phyloP scores from a whole-genome alignment of 30 jellyfish, hydroid and myxozoan genomes.

The Pelagia noctiluca region DNA sequence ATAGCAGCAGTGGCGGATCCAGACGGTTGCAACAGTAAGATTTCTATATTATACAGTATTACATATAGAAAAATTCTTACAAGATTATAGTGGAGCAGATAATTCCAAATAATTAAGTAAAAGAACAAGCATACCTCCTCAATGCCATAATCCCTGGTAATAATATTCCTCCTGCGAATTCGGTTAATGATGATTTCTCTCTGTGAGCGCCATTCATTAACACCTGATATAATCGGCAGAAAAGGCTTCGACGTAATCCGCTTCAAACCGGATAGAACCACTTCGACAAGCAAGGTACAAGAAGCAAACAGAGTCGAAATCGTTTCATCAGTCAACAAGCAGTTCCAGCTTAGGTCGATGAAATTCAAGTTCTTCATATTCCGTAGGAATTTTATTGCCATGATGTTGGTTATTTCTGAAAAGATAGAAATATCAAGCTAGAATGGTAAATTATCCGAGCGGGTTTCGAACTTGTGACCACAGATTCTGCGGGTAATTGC shows the following conservation, averaged over 20 bases:
- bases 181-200: conserved; percentile 38
- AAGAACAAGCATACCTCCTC: conserved; percentile 49
- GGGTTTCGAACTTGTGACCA: too few species aligned
- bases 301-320: conserved; percentile 45
- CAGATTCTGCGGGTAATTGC: too few species aligned
- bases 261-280: conserved; percentile 73
- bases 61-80: not conserved
- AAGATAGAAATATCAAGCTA: not conserved
- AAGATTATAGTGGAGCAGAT: not conserved
- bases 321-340: conserved; percentile 68
- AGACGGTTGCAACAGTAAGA: not conserved
- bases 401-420: conserved; percentile 50
- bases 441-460: too few species aligned
- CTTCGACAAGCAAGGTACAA: conserved; percentile 59
- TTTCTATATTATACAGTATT: not conserved
- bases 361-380: conserved; percentile 21
- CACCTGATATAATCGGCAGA: conserved; percentile 78
- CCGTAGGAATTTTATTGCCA: conserved; percentile 20
- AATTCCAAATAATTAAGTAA: too few species aligned
- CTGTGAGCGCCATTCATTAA: conserved; percentile 43
- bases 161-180: not conserved
- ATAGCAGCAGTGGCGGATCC: too few species aligned
- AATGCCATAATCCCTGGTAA: conserved; percentile 31
- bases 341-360: conserved; percentile 85
- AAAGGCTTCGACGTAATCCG: conserved; percentile 71